phyloP scores from a whole-genome alignment of 1,140 invertebrate genomes.

The Agrypnia vestita region DNA sequence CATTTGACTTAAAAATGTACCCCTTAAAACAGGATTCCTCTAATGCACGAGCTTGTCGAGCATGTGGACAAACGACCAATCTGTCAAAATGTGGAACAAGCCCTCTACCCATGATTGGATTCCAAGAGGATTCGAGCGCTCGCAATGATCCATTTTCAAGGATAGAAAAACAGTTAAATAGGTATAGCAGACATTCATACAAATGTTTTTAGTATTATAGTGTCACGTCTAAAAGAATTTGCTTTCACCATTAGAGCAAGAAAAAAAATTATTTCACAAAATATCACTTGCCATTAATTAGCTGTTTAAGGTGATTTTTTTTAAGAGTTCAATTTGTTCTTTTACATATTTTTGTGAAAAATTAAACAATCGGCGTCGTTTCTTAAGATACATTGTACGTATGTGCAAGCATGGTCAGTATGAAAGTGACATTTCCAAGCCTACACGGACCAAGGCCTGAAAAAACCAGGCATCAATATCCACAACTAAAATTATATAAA shows the following conservation, averaged over 20 bases:
- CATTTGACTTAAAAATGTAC: no score
- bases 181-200: conserved; percentile 1
- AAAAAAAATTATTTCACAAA: not conserved
- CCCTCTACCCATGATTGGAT: conserved; percentile 20
- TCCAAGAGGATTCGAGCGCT: not conserved
- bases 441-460: no score
- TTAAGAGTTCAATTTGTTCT: no score
- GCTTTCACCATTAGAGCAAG: not conserved
- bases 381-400: no score
- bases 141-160: not conserved
- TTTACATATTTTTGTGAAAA: no score
- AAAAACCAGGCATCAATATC: no score
- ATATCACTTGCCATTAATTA: not conserved
- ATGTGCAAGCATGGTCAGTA: no score
- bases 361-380: no score
- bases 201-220: not conserved
- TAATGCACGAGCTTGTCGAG: not conserved
- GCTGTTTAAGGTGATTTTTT: no score
- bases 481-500: no score
- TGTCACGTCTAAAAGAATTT: not conserved
- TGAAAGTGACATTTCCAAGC: no score
- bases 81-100: not conserved
- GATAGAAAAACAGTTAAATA: conserved; percentile 32
- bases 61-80: conserved; percentile 2
- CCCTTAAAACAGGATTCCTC: not conserved